A percentile compares a stretch with the other conserved stretches of the same genome.
Conservation (phyloP, 35 echinoderm and acorn worm genomes). For the Hemicentrotus pulcherrimus region DNA sequence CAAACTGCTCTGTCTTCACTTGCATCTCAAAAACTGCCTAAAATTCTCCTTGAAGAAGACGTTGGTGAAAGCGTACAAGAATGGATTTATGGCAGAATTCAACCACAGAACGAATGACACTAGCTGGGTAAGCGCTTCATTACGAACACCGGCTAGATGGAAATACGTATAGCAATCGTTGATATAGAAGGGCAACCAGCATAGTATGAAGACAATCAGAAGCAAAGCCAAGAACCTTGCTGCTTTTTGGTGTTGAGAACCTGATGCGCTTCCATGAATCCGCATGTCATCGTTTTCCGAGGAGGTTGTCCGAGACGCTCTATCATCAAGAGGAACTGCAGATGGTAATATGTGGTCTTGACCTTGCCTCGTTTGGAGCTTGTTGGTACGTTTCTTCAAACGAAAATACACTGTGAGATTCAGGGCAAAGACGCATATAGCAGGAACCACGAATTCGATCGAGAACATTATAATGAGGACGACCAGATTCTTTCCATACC, state of each 20-base stretch:
- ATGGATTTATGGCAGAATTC: constrained; percentile 20
- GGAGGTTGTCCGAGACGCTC: background rate
- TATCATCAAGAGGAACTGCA: background rate
- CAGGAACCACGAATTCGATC: background rate
- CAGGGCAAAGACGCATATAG: background rate
- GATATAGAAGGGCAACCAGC: background rate
- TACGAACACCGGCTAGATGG: background rate
- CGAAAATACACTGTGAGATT: background rate
- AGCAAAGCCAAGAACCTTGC: background rate
- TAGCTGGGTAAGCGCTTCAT: background rate
- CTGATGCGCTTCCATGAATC: background rate
- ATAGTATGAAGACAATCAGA: background rate
- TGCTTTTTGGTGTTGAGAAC: background rate
- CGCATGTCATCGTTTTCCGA: background rate
- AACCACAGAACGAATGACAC: background rate
- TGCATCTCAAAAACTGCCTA: background rate
- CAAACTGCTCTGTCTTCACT: background rate
- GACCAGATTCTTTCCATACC: background rate
- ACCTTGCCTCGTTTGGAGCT: background rate
- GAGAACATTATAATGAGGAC: background rate
- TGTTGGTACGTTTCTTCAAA: background rate
- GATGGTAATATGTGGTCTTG: too few species aligned
- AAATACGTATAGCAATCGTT: background rate
- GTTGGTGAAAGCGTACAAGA: constrained; percentile 40
- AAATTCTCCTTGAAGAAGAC: background rate